Percentiles rank a stretch among this genome's conserved stretches.
These are phyloP conservation scores for Meda fulgida DNA, from an alignment of 2,797 vertebrate species.

Conservation along the genomic window DNA sequence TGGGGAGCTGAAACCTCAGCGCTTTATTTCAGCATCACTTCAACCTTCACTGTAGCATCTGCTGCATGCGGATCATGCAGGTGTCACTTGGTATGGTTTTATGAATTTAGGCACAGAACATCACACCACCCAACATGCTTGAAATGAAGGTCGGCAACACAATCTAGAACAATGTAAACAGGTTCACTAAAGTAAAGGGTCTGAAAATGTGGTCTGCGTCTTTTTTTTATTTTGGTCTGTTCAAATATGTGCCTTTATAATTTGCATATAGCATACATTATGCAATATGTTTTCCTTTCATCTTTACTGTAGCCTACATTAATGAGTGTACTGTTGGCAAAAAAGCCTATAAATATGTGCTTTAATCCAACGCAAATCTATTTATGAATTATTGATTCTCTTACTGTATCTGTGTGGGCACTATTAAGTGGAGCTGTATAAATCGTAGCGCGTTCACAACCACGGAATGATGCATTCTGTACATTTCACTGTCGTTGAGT, in stretches of 20 bases:
- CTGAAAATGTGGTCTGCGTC: not conserved
- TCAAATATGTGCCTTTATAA: not conserved
- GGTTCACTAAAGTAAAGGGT: no score
- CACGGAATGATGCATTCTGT: not conserved
- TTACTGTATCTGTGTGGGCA: not conserved
- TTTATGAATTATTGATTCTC: not conserved
- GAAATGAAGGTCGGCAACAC: not conserved
- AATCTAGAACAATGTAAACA: not conserved
- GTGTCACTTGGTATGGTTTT: not conserved
- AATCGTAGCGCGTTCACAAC: constrained; percentile 52
- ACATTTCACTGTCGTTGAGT: not conserved
- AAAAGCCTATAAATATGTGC: not conserved
- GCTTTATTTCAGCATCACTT: not conserved
- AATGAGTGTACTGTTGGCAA: not conserved
- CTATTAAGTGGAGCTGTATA: not conserved
- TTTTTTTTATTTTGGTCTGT: not conserved
- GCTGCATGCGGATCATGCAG: constrained; percentile 10
- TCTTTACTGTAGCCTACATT: not conserved
- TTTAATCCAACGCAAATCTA: not conserved
- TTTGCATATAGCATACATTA: not conserved
- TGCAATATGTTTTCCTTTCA: not conserved
- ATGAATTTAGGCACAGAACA: not conserved
- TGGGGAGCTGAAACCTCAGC: constrained; percentile 49
- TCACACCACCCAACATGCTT: not conserved
- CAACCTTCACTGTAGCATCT: not conserved